A percentile compares a stretch with the other conserved stretches of the same genome.
Conservation (phyloP, 2,888 invertebrate species). For the Theodoxus fluviatilis region DNA sequence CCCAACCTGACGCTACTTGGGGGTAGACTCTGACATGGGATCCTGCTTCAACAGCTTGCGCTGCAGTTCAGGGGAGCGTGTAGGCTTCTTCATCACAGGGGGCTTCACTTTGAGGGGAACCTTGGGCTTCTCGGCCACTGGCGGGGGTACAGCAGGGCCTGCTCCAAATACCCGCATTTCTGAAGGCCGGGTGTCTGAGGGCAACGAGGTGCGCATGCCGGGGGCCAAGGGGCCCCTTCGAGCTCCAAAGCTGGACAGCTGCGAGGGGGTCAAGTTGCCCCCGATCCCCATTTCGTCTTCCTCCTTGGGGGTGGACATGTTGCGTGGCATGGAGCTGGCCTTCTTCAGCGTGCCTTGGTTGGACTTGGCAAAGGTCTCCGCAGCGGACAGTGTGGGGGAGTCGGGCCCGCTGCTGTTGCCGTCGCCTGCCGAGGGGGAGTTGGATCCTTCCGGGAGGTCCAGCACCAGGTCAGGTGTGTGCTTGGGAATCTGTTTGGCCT, state of each 20-base stretch:
- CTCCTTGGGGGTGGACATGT: constrained; percentile 30
- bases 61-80: no score
- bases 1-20: no score
- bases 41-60: no score
- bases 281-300: no score
- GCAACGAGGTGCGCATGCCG: constrained; percentile 19
- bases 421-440: constrained; percentile 52
- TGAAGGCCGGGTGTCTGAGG: constrained; percentile 26
- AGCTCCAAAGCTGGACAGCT: background rate
- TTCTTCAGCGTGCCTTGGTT: constrained; percentile 82
- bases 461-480: constrained; percentile 64
- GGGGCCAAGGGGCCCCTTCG: background rate
- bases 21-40: no score
- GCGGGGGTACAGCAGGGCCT: constrained; percentile 43
- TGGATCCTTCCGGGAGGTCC: constrained; percentile 59
- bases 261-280: background rate
- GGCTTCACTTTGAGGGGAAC: constrained; percentile 75
- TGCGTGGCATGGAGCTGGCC: constrained; percentile 52
- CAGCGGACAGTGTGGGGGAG: constrained; percentile 69
- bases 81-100: constrained; percentile 75
- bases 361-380: constrained; percentile 80
- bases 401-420: constrained; percentile 52
- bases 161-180: no score
- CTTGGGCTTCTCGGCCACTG: constrained; percentile 60
- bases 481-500: constrained; percentile 52